Evolutionary conservation across 2,113 vertebrate species (phyloP).

Genomic region (Nibea albiflora): DNA sequence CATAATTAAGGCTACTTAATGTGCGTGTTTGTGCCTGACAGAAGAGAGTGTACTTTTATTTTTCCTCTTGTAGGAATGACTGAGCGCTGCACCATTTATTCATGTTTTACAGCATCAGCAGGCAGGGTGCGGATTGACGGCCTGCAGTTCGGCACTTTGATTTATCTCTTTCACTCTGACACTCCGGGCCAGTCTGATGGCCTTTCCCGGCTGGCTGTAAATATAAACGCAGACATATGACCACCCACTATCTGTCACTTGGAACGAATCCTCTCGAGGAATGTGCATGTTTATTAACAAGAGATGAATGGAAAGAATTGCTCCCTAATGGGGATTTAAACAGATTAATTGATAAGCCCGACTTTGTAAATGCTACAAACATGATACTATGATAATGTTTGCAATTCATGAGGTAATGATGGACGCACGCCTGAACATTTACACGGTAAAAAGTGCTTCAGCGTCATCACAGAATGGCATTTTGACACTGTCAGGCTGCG

Average conservation of each 20-base stretch:
- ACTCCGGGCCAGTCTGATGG: neutral
- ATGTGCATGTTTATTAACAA: conserved; percentile 59
- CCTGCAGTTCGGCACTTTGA: no score
- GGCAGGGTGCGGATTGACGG: no score
- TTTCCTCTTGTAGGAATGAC: neutral
- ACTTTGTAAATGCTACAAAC: conserved; percentile 54
- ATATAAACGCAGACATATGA: conserved; percentile 3
- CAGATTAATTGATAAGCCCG: conserved; percentile 44
- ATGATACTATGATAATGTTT: conserved; percentile 8
- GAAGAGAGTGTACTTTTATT: neutral
- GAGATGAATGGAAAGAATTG: conserved; percentile 46
- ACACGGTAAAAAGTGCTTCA: neutral
- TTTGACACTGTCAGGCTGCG: neutral
- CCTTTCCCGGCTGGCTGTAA: neutral
- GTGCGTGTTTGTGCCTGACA: neutral
- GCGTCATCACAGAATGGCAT: no score
- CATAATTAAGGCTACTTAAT: neutral
- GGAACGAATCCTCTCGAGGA: conserved; percentile 16
- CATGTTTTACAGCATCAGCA: neutral
- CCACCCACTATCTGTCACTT: conserved; percentile 48
- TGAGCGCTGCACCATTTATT: neutral
- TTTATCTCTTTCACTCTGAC: no score
- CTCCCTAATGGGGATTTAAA: conserved; percentile 18
- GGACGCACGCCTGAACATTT: neutral
- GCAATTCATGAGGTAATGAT: neutral